Evolutionary conservation across 2,113 vertebrate species (phyloP), one percentile per base, ranked within the genome.

Genomic region (Misgurnus mizolepis): DNA sequence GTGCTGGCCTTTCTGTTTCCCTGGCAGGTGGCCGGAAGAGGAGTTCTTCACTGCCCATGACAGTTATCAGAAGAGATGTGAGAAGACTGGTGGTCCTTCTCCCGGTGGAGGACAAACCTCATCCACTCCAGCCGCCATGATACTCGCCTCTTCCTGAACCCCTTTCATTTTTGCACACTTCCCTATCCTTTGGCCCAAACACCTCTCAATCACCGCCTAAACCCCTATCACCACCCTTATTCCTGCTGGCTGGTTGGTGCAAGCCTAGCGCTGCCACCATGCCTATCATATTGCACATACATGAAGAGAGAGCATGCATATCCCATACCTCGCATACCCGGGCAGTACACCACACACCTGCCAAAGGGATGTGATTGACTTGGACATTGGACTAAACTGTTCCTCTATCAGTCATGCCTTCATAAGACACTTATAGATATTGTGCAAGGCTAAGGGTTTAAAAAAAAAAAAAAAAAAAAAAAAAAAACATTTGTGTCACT

Each of bases 231-330:
- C 22, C 60, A 27, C n/a, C 47, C 68, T 71, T 53, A 71, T 47
- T 47, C 68, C 22, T 71, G 27, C 27, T 7, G 68, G 68, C 47
- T 56, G 49, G 69, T 72, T 72, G 69, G 69, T 56, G 69, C 4
- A 72, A 56, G 69, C 69, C 69, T 72, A 56, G 11, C 69, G 69
- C 69, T 72, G 50, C 69, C 69, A 72, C 49, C 50, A 56, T 56
- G 69, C 69, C 69, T 7, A 72, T 72, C 68, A 71, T 4, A 71
- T 71, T 71, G 68, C 47, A 71, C 10, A 71, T 71, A 71, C 68
- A 71, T 27, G 68, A 71, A 71, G 47, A 3, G 53, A 69, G 41
- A 56, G 78, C 15, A 72, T 9, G 55, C 39, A 67, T 3, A 78
- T 39, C 76, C 39, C 27, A 55, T 67, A 53, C 39, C 11, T 43